Evolutionary conservation across 1,140 invertebrate genomes (phyloP).

Genomic region (Lanistes nyassanus): DNA sequence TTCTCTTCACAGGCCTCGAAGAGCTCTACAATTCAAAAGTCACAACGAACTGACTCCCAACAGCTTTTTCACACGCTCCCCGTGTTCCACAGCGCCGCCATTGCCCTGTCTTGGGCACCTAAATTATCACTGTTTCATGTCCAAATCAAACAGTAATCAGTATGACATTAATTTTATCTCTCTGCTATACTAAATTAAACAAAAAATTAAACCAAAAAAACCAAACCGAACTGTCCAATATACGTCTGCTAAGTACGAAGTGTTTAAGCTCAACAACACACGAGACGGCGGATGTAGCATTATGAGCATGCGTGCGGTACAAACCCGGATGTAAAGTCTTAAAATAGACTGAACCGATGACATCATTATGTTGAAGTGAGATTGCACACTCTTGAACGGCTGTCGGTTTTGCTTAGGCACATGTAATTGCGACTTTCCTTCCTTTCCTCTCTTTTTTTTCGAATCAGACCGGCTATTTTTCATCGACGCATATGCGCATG

Average conservation of each 20-base stretch:
- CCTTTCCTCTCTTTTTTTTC: background rate
- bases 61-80: slow-evolving; percentile 8
- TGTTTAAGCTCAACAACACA: slow-evolving; percentile 39
- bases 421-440: background rate
- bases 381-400: background rate
- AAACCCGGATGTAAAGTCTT: slow-evolving; percentile 34
- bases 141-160: slow-evolving; percentile 11
- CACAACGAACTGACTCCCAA: background rate
- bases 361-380: slow-evolving; percentile 27
- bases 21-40: background rate
- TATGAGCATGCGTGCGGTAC: slow-evolving; percentile 29
- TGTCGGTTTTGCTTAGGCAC: background rate
- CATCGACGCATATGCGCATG: too few relatives aligned
- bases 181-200: background rate
- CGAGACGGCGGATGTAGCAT: slow-evolving; percentile 34
- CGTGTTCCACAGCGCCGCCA: background rate
- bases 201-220: slow-evolving; percentile 21
- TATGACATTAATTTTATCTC: slow-evolving; percentile 6
- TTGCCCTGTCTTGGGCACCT: slow-evolving; percentile 3
- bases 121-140: slow-evolving; percentile 6
- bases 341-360: slow-evolving; percentile 37
- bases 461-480: background rate
- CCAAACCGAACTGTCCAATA: slow-evolving; percentile 19
- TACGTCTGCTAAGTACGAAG: slow-evolving; percentile 20
- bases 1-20: background rate